These are phyloP conservation scores for Isurus oxyrinchus DNA, from an alignment of 2,113 vertebrate species.

Conservation along the genomic window DNA sequence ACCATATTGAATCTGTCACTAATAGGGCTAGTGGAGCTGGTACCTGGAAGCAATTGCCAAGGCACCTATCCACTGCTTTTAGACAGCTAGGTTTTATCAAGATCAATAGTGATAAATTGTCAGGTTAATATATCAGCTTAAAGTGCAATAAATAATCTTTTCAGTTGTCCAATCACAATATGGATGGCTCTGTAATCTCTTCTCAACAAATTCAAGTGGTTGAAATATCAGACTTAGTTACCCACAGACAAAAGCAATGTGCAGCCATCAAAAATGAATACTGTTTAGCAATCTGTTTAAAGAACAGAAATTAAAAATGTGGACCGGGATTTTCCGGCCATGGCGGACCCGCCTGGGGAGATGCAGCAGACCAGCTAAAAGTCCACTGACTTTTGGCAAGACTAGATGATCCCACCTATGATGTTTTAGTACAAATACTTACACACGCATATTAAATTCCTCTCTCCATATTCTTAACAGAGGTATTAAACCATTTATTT, in stretches of 20 bases:
- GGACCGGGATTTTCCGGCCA: too few relatives aligned
- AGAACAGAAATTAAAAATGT: not conserved
- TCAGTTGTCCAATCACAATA: not conserved
- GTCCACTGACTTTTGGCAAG: too few relatives aligned
- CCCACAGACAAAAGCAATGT: not conserved
- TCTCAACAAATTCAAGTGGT: not conserved
- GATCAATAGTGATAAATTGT: constrained; percentile 9
- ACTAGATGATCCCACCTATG: not conserved
- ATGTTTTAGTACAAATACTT: not conserved
- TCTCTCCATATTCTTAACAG: not conserved
- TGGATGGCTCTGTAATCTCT: not conserved
- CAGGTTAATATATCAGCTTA: not conserved
- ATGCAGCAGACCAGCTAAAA: too few relatives aligned
- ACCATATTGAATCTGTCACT: not conserved
- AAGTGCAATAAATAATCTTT: not conserved
- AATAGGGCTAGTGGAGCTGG: not conserved
- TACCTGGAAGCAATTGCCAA: not conserved
- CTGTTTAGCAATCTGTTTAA: not conserved
- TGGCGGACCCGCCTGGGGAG: too few relatives aligned
- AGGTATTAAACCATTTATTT: not conserved
- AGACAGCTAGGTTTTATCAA: not conserved
- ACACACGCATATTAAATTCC: not conserved
- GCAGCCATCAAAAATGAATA: not conserved
- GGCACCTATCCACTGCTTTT: not conserved
- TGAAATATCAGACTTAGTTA: not conserved